Evolutionary conservation across 2,113 vertebrate genomes (phyloP).

Genomic region (Charina bottae): DNA sequence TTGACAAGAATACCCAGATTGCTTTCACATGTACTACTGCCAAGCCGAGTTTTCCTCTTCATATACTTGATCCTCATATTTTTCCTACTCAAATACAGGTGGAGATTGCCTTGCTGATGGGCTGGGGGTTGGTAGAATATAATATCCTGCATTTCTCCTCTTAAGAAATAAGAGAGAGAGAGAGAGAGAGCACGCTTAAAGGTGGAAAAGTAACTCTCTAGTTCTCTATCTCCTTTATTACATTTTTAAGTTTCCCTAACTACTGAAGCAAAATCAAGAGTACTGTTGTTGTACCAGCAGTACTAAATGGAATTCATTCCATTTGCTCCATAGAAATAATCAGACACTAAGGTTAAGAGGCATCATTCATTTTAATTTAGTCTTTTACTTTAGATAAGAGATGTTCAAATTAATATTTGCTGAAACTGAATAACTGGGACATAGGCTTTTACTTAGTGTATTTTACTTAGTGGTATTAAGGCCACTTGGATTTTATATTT

Average conservation of each 20-base stretch:
- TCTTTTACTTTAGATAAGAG: background rate
- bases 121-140: background rate
- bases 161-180: background rate
- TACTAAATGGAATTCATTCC: background rate
- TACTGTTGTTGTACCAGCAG: too few relatives aligned
- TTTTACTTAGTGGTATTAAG: too few relatives aligned
- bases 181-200: too few relatives aligned
- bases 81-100: background rate
- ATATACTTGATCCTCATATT: background rate
- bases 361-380: background rate
- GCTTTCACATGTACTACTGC: background rate
- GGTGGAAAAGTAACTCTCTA: background rate
- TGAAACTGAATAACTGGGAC: background rate
- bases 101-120: background rate
- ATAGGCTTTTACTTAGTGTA: slow-evolving; percentile 17
- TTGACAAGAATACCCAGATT: background rate
- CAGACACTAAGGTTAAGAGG: background rate
- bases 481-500: too few relatives aligned
- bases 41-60: background rate
- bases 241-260: background rate
- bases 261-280: background rate
- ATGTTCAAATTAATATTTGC: slow-evolving; percentile 10
- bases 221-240: background rate
- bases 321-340: background rate
- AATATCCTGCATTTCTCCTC: background rate